Conservation (phyloP, 2,113 vertebrate species). For the Urocitellus parryii region DNA sequence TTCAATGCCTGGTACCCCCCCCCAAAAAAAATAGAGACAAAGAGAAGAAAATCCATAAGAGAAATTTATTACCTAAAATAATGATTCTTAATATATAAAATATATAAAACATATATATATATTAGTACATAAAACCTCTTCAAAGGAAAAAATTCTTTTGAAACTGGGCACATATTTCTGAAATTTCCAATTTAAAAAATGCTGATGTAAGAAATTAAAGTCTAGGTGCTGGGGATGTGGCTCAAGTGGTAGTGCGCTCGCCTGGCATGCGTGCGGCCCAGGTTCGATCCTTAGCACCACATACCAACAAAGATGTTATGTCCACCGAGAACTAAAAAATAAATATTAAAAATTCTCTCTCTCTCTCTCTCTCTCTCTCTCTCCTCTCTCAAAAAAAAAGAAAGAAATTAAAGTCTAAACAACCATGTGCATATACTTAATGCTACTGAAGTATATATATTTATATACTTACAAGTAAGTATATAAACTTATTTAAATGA, state of each 20-base stretch:
- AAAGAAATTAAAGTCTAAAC: slow-evolving; percentile 31
- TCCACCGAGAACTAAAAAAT: too few relatives aligned
- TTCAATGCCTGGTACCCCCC: too few relatives aligned
- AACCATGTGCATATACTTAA: background rate
- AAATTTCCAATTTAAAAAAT: slow-evolving; percentile 45
- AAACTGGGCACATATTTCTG: background rate
- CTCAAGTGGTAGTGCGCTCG: too few relatives aligned
- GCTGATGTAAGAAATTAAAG: background rate
- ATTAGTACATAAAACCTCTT: background rate
- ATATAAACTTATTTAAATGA: background rate
- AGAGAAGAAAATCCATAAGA: background rate
- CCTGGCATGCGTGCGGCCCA: too few relatives aligned
- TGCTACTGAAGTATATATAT: slow-evolving; percentile 9
- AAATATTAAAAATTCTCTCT: too few relatives aligned
- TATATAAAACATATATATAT: too few relatives aligned
- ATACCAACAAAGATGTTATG: too few relatives aligned
- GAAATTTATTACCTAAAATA: slow-evolving; percentile 10
- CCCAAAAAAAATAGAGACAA: too few relatives aligned
- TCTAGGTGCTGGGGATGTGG: too few relatives aligned
- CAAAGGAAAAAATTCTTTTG: slow-evolving; percentile 41
- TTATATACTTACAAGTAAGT: background rate
- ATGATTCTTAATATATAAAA: background rate
- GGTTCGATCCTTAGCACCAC: too few relatives aligned
- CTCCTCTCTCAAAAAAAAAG: too few relatives aligned
- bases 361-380: too few relatives aligned